Conservation (phyloP, 2,888 invertebrate genomes). For the Colostygia pectinataria region DNA sequence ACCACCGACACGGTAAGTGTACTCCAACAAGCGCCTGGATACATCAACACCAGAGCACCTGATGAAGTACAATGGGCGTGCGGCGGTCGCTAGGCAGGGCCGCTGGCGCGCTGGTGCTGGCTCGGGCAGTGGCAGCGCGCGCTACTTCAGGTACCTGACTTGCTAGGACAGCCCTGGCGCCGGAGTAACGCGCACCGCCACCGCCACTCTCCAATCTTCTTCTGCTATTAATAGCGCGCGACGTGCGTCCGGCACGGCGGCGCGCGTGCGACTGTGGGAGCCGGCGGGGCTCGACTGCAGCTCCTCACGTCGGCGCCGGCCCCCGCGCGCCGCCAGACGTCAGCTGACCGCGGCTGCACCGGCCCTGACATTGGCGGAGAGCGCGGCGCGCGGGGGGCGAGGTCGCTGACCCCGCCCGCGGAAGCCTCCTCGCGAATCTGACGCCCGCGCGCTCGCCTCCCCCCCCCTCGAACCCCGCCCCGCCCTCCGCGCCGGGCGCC, state of each 20-base stretch:
- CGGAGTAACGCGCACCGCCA: slow-evolving; percentile 92
- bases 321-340: slow-evolving; percentile 82
- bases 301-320: slow-evolving; percentile 53
- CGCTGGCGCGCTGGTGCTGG: slow-evolving; percentile 33
- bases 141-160: slow-evolving; percentile 99
- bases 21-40: slow-evolving; percentile 99
- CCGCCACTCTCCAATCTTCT: slow-evolving; percentile 56
- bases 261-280: slow-evolving; percentile 61
- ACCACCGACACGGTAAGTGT: slow-evolving; percentile 95
- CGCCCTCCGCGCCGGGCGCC: slow-evolving; percentile 34
- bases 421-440: slow-evolving; percentile 77
- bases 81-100: slow-evolving; percentile 82
- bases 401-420: slow-evolving; percentile 79
- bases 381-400: slow-evolving; percentile 67
- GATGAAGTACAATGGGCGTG: slow-evolving; percentile 99
- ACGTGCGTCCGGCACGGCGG: slow-evolving; percentile 36
- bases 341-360: slow-evolving; percentile 82
- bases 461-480: slow-evolving; percentile 10
- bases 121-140: slow-evolving; percentile 90
- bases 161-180: slow-evolving; percentile 90
- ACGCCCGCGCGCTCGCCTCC: slow-evolving; percentile 43
- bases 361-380: slow-evolving; percentile 82
- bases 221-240: slow-evolving; percentile 68
- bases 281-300: slow-evolving; percentile 74
- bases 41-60: slow-evolving; percentile 97